Evolutionary conservation across 2,888 invertebrate genomes (phyloP), one percentile per base, ranked within the genome.

Genomic region (Mongoloraphidia duomilia): DNA sequence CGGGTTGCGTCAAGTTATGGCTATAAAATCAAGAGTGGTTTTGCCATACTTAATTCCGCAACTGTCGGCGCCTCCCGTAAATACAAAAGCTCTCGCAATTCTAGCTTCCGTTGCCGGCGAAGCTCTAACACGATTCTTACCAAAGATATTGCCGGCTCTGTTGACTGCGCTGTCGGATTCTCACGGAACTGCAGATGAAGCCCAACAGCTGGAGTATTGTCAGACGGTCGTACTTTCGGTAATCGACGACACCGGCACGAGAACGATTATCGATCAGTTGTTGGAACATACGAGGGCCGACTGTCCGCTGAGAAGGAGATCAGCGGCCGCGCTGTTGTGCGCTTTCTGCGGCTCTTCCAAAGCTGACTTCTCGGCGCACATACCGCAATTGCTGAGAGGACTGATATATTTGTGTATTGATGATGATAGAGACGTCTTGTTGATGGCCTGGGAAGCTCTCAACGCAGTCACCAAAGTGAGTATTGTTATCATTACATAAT

Each of bases 21-120:
- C 90, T 11, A 89, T 96, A 50, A 97, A 96, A 71, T 92, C 94
- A 0, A 78, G 90, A 57, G 94, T 93, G 0, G 95, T 97, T 49
- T 72, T 98, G 56, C 97, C 97, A 1, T 96, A 95, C 69, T 77
- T 98, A 53, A 86, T 99, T 52, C 97, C 97, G 4, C 88, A 94
- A 71, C 71, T 98, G 61, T 94, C 92, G 0, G 80, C 84, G 8
- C 77, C 82, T 8, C 92, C 92, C 14, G 86, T 91, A 8, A 93
- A 96, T 70, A 89, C 95, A 11, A 87, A 90, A 69, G 96, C 95
- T 0, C 72, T 97, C 49, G 89, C 95, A 0, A 90, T 94, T 61
- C 73, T 97, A 55, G 91, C 95, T 2, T 87, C 94, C 33, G 95
- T 95, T 6, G 94, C 96, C 42, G 95, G 94, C 41, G 90, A 93